phyloP scores from a whole-genome alignment of 2,888 invertebrate species.

The Caenorhabditis uteleia region DNA sequence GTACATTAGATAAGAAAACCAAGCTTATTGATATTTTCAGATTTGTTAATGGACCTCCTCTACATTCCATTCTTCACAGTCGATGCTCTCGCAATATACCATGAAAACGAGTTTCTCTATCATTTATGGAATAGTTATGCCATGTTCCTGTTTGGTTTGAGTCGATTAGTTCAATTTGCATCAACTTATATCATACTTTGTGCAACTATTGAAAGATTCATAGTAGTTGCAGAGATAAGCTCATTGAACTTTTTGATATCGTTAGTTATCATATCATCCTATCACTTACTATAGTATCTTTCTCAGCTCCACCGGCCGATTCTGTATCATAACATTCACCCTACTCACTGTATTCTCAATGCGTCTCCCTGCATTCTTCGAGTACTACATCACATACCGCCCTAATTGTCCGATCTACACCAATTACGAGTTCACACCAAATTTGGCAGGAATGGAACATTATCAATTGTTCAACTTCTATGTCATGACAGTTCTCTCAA shows the following conservation, averaged over 20 bases:
- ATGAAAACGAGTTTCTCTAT: conserved; percentile 51
- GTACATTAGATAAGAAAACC: conserved; percentile 4
- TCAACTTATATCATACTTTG: conserved; percentile 63
- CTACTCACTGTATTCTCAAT: conserved; percentile 43
- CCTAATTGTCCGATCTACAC: conserved; percentile 53
- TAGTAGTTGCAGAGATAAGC: conserved; percentile 55
- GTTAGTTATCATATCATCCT: conserved; percentile 23
- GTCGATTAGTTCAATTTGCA: conserved; percentile 61
- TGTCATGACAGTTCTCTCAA: conserved; percentile 55
- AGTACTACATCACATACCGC: conserved; percentile 54
- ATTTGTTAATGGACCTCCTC: conserved; percentile 61
- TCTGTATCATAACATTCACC: conserved; percentile 34
- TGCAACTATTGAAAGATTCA: conserved; percentile 61
- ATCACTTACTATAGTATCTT: conserved; percentile 1
- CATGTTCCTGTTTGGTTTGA: conserved; percentile 57
- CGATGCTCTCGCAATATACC: conserved; percentile 60
- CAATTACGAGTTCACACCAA: conserved; percentile 56
- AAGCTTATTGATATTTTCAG: conserved; percentile 20
- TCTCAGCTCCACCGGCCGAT: conserved; percentile 50
- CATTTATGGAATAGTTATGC: conserved; percentile 62
- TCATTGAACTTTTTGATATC: conserved; percentile 52
- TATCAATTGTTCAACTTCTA: conserved; percentile 62
- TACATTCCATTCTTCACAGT: conserved; percentile 65
- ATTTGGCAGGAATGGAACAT: conserved; percentile 48
- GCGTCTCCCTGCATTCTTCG: conserved; percentile 59